Conservation (phyloP, 1,140 invertebrate genomes). For the Heterodera carotae region DNA sequence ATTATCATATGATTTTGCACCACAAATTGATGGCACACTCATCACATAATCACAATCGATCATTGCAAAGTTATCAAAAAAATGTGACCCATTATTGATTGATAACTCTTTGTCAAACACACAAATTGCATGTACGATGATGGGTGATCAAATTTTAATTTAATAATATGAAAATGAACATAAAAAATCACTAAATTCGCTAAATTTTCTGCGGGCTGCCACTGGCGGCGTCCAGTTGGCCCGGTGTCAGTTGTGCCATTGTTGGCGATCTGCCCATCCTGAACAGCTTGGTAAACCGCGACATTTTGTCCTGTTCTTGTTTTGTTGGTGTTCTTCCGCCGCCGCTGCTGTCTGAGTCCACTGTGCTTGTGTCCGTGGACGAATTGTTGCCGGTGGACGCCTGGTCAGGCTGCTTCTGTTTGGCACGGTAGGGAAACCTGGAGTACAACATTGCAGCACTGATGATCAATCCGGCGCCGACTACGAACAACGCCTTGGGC, state of each 20-base stretch:
- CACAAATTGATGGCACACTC: too few species aligned
- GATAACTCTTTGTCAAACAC: neutral
- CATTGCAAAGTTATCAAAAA: constrained; percentile 2
- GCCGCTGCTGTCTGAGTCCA: neutral
- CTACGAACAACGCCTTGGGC: constrained; percentile 81
- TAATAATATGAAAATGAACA: neutral
- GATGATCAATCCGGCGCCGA: constrained; percentile 86
- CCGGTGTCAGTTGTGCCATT: neutral
- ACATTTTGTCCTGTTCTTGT: neutral
- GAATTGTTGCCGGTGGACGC: neutral
- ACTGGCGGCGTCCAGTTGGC: neutral
- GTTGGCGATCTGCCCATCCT: constrained; percentile 1
- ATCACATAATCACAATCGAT: too few species aligned
- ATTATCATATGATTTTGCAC: too few species aligned
- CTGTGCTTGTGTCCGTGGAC: neutral
- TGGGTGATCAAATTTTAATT: neutral
- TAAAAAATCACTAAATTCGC: neutral
- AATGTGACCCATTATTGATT: neutral
- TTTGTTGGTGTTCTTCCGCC: neutral
- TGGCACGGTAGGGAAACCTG: constrained; percentile 29
- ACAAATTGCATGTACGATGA: neutral
- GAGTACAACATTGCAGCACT: constrained; percentile 89
- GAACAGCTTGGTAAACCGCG: neutral
- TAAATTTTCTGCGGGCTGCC: neutral
- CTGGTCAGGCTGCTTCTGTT: neutral